Conservation (phyloP, 2,888 invertebrate genomes). For the Dicycla oo region DNA sequence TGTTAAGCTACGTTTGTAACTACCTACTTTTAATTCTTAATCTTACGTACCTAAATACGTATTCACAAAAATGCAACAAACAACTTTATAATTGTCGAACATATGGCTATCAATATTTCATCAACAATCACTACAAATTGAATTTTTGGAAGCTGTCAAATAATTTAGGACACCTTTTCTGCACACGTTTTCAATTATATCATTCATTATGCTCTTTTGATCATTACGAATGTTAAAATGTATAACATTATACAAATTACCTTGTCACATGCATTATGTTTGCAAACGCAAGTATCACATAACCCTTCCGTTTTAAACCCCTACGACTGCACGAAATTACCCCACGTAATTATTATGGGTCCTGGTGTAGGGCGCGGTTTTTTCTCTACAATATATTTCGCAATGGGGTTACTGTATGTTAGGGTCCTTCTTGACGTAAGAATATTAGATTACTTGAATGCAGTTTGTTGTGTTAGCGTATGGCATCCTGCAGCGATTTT, state of each 20-base stretch:
- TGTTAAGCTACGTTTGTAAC: slow-evolving; percentile 2
- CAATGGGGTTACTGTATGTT: slow-evolving; percentile 68
- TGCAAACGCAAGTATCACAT: slow-evolving; percentile 59
- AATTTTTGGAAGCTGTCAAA: not conserved
- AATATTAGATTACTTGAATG: slow-evolving; percentile 58
- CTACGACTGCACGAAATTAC: slow-evolving; percentile 80
- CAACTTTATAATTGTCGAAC: not conserved
- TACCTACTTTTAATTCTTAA: not conserved
- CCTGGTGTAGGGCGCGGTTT: slow-evolving; percentile 78
- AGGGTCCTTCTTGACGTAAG: slow-evolving; percentile 63
- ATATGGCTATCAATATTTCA: not conserved
- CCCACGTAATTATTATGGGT: slow-evolving; percentile 81
- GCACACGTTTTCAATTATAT: slow-evolving; percentile 33
- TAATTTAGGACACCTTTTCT: not conserved
- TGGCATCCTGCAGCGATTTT: slow-evolving; percentile 6
- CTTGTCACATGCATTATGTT: slow-evolving; percentile 42
- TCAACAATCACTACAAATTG: not conserved
- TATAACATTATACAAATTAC: slow-evolving; percentile 46
- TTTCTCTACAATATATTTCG: slow-evolving; percentile 76
- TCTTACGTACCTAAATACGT: not conserved
- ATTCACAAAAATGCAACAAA: not conserved
- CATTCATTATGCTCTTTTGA: slow-evolving; percentile 9
- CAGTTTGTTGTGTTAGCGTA: slow-evolving; percentile 28
- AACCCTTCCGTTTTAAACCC: slow-evolving; percentile 82
- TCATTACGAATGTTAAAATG: slow-evolving; percentile 19